Evolutionary conservation across 2,113 vertebrate species (phyloP), one percentile per base, ranked within the genome.

Genomic region (Porphyrio hochstetteri): DNA sequence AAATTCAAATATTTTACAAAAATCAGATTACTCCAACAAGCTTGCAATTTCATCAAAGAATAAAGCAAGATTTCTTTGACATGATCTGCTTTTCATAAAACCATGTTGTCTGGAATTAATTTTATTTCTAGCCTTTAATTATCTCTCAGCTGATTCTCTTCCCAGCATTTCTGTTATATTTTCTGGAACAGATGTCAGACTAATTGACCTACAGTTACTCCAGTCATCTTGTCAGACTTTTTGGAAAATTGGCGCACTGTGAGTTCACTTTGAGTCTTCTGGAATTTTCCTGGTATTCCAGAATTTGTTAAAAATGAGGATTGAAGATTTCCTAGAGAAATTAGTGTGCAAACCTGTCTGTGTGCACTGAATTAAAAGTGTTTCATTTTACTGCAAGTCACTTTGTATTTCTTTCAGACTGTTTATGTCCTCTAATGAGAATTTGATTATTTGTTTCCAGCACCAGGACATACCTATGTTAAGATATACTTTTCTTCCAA

Each of bases 61-160:
- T 95, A 95, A 92, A 92, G 77, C 70, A 38, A 92, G 83, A 95
- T 92, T 94, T 96, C 87, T 96, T 92, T 95, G 91, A 93, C 94
- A 92, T 86, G 83, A 92, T 94, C 94, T 97, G 93, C 61, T 97
- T 97, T 93, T 87, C 69, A 93, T 92, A 96, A 92, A 91, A 60
- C 38, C 9, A 7, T 56, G 83, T 72, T 91, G 86, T 68, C 93
- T 95, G 94, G 86, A 92, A 92, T 91, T 92, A 84, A 95, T 95
- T 96, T 95, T 76, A 56, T 91, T 93, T 89, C 86, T 89, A 69
- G 84, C 86, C 83, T 91, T 89, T 96, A 96, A 96, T 96, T 96
- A 92, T 89, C 92, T 93, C 53, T 91, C 93, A 96, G 72, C 77
- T 96, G 92, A 96, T 91, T 87, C 28, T 91, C 65, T 82, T 91